phyloP scores from a whole-genome alignment of 2,888 invertebrate species.

The Macrosiphum euphorbiae region DNA sequence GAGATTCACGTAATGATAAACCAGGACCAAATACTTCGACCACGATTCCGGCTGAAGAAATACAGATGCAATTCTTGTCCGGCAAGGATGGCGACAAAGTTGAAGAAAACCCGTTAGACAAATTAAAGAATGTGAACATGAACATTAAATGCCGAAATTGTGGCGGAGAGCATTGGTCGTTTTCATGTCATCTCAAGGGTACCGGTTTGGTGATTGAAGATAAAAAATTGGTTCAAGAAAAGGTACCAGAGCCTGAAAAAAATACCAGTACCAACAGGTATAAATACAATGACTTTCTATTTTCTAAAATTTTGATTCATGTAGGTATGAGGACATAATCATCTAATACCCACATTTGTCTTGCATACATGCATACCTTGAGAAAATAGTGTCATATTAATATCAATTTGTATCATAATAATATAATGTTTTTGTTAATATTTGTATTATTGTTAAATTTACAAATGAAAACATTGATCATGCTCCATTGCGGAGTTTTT shows the following conservation, averaged over 20 bases:
- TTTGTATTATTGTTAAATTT: not conserved
- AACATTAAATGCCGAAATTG: constrained; percentile 91
- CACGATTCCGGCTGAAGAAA: constrained; percentile 80
- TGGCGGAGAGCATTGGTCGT: constrained; percentile 98
- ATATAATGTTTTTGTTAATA: not conserved
- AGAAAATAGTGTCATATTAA: not conserved
- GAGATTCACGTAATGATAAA: constrained; percentile 89
- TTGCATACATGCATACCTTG: not conserved
- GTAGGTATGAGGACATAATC: not conserved
- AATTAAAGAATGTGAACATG: constrained; percentile 77
- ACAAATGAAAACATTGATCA: not conserved
- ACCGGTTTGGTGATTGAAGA: constrained; percentile 68
- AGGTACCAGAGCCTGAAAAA: constrained; percentile 56
- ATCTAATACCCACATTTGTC: not conserved
- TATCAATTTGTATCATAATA: not conserved
- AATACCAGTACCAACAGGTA: constrained; percentile 60
- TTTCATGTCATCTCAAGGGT: constrained; percentile 97
- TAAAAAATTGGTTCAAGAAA: constrained; percentile 66
- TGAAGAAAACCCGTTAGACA: constrained; percentile 87
- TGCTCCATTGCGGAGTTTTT: not conserved
- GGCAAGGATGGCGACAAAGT: constrained; percentile 89
- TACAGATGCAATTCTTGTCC: constrained; percentile 92
- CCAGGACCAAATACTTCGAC: constrained; percentile 99
- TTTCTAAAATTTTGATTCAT: not conserved
- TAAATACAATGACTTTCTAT: not conserved